Base-by-base conservation (phyloP, 2,797 vertebrate species). In the Lepilemur septentrionalis region DNA sequence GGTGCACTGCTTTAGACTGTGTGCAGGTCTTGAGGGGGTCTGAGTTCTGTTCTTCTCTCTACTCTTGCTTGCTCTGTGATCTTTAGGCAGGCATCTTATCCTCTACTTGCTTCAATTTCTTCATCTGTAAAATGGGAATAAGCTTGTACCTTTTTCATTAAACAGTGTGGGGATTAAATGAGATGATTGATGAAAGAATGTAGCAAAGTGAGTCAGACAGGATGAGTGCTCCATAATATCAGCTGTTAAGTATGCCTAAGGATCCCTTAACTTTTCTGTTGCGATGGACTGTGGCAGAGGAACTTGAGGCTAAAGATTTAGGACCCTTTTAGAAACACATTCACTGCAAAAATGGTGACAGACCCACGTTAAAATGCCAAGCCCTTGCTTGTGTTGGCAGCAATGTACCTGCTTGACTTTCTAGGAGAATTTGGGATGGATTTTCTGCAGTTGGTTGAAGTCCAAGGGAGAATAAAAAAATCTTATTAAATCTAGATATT, bases 401-500 rank as follows among this genome's bases (percentile, higher is more conserved):
- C 55, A 90, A 9, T 20, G 1, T 41, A 43, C 48, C 4, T 93
- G 25, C 28, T 87, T 80, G 41, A 55, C 63, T 85, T 90, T 65
- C 55, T 85, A 23, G 38, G n/a, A 85, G 32, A 93, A 79, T 79
- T 46, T 72, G 50, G 41, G 76, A 81, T 95, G n/a, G 30, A 59
- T 85, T 96, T 97, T 93, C 63, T 93, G 25, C 48, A 67, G 12
- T 30, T 57, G 32, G 50, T 57, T 87, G 78, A 70, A 87, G 65
- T 84, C 43, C 14, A 35, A 90, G 30, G 35, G 63, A 86, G 11
- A 70, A n/a, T n/a, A 5, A 89, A 35, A 69, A 89, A 86, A 25
- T 73, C 35, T 32, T 63, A 25, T 94, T 91, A 89, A 88, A 50
- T 95, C 65, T 69, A 96, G 41, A 78, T 38, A 85, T 59, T 96